Percentiles rank a stretch among this genome's conserved stretches.
Conservation (phyloP, 2,113 vertebrate genomes). For the Gracilinanus agilis region DNA sequence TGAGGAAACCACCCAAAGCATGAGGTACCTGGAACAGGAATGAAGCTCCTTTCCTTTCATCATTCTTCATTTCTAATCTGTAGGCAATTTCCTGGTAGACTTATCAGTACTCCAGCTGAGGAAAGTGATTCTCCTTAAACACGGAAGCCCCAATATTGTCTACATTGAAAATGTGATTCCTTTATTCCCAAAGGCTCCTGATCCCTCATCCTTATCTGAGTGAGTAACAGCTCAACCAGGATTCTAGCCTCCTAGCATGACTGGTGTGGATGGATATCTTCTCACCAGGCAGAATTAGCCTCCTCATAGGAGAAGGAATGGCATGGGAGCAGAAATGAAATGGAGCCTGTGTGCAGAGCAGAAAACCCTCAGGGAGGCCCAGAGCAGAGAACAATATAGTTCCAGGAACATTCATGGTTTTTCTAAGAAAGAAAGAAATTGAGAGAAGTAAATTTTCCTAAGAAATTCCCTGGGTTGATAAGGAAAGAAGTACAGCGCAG, state of each 20-base stretch:
- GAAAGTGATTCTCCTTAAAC: neutral
- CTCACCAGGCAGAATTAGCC: neutral
- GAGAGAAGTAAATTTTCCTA: neutral
- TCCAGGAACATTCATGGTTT: neutral
- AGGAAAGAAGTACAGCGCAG: neutral
- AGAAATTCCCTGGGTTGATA: neutral
- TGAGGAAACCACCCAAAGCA: neutral
- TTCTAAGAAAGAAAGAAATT: neutral
- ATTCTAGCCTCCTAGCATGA: neutral
- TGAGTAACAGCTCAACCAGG: neutral
- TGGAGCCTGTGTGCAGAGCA: neutral
- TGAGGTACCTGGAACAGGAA: neutral
- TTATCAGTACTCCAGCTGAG: neutral
- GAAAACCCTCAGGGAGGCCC: neutral
- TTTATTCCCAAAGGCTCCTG: neutral
- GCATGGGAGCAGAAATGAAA: neutral
- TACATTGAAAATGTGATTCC: neutral
- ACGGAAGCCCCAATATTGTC: neutral
- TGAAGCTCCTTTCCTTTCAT: neutral
- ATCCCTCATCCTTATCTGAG: neutral
- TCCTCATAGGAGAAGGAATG: neutral
- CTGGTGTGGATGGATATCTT: neutral
- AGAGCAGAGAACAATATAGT: neutral
- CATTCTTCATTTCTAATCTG: neutral
- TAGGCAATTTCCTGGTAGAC: neutral